phyloP scores from a whole-genome alignment of 2,797 vertebrate genomes.

The Limosa lapponica region DNA sequence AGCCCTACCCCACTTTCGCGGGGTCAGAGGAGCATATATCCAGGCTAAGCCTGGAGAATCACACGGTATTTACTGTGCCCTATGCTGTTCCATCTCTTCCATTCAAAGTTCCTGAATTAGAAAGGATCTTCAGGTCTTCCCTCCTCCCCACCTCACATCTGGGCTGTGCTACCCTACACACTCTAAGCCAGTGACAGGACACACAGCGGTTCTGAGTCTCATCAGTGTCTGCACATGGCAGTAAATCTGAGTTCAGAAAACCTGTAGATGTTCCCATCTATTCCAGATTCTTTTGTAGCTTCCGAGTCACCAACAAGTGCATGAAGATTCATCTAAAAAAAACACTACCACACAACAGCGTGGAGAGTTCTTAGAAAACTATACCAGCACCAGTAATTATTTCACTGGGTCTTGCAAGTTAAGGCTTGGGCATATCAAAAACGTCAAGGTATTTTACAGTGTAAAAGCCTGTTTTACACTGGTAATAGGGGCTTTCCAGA shows the following conservation, averaged over 20 bases:
- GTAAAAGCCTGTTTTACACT: conserved; percentile 10
- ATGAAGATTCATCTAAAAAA: neutral
- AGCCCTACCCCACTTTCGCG: neutral
- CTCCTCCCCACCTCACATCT: neutral
- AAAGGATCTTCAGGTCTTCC: neutral
- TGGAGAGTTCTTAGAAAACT: neutral
- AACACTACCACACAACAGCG: neutral
- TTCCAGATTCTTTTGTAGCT: neutral
- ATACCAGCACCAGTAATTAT: neutral
- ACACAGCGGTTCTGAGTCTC: neutral
- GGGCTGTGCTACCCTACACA: neutral
- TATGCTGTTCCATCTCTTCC: neutral
- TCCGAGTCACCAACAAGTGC: neutral
- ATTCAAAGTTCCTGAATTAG: neutral
- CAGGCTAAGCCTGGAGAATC: neutral
- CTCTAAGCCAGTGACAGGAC: neutral
- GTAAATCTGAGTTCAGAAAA: neutral
- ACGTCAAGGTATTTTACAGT: neutral
- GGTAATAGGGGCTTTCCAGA: conserved; percentile 31
- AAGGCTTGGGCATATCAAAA: neutral
- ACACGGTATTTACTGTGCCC: neutral
- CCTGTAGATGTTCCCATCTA: neutral
- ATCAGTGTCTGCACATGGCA: neutral
- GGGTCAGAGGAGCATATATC: neutral
- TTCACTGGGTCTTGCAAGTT: neutral